Base-by-base conservation (phyloP, 2,113 vertebrate genomes). In the Falco punctatus region DNA sequence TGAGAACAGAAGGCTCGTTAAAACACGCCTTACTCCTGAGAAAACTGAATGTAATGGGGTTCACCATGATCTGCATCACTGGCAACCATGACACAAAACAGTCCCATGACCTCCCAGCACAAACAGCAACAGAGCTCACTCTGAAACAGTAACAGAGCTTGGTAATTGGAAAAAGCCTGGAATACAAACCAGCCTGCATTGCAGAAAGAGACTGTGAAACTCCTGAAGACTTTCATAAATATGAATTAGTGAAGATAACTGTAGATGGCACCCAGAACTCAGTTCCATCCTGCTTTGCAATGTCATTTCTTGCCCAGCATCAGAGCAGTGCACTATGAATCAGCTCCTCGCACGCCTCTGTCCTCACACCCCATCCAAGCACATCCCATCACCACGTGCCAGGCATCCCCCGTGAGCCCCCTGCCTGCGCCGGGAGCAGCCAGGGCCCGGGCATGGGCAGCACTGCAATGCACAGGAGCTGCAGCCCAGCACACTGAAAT, bases 321-420 rank as follows among this genome's bases (percentile, higher is more conserved):
- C 0, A 0, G 66, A n/a, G 38, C 57, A 1, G 7, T 2, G 13
- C 30, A 1, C n/a, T 9, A 5, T 11, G 5, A 33, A 40, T 4
- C 11, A 21, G 55, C 65, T 81, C 61, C 82, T 46, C 4, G 1
- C 6, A 2, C 3, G 38, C 62, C 44, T 57, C 65, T 27, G 26
- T 3, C 28, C 11, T 15, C 55, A 7, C 2, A 0, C 48, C 17
- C 40, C 2, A 2, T 5, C 24, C 54, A 58, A 16, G 8, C 3
- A 1, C 0, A 4, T 4, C 42, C 42, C 42, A 42, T 42, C 42
- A 13, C 42, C 42, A 42, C 42, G 42, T 42, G 42, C 42, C 42
- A 21, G 74, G 35, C 23, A 42, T 3, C 10, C 49, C 59, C 81
- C 1, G 1, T 10, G 40, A 66, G 1, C 17, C 49, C 48, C 23